Base-by-base conservation (phyloP, 2,113 vertebrate species). In the Laterallus jamaicensis region DNA sequence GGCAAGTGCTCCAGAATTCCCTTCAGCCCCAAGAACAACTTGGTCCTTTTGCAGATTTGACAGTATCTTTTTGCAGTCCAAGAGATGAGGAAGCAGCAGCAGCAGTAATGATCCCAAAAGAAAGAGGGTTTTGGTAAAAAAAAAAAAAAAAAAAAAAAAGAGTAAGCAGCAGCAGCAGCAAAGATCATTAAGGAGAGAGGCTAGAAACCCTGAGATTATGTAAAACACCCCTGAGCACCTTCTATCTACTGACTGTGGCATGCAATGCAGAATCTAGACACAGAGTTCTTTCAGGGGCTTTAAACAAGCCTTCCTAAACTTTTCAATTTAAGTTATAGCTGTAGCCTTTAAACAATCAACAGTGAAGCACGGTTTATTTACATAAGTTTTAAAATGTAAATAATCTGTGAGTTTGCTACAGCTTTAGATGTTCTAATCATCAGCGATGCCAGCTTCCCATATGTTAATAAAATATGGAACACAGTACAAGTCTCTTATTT, bases 21-120 rank as follows among this genome's bases (percentile, higher is more conserved):
- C 24, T 71, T 93, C 35, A 69, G 20, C 5, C 26, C 15, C 39
- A 69, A 44, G 35, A 92, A 76, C 10, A 83, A 59, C 55, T 50
- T 75, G 49, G 25, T 78, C n/a, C 12, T 58, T 81, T 78, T 60
- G 88, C 37, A 68, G 37, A 88, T 35, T 70, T 0, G 0, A 59
- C 13, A 47, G 13, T 25, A 78, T 84, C 49, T 60, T 86, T 95
- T 82, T 68, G 39, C 69, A 71, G 80, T 73, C 77, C 86, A 71
- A 88, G 47, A 82, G 7, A 95, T 78, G 69, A 92, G 80, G 77
- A 91, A 95, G 62, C 79, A 95, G 42, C 85, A 94, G 37, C 85
- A 94, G 92, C 90, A 96, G 86, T 71, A 93, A 83, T 21, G 60
- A 86, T 83, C 60, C 60, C 80, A 95, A 64, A 17, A 92, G 56